A percentile compares a stretch with the other conserved stretches of the same genome.
phyloP scores from a whole-genome alignment of 2,888 invertebrate genomes.

The Baccha elongata region DNA sequence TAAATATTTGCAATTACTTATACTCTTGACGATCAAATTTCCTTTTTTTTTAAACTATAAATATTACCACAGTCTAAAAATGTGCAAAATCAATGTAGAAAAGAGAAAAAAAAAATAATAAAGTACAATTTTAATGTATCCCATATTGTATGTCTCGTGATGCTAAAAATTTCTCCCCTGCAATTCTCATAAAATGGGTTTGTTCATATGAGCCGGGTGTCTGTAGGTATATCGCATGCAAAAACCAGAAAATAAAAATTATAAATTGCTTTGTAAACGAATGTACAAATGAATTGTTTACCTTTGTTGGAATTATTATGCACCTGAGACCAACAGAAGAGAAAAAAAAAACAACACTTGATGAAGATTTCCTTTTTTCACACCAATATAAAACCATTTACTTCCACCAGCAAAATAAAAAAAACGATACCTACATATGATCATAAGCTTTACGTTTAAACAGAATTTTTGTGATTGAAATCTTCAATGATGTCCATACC shows the following conservation, averaged over 20 bases:
- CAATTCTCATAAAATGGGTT: slow-evolving; percentile 35
- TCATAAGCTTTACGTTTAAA: slow-evolving; percentile 5
- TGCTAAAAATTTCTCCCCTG: slow-evolving; percentile 55
- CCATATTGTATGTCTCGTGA: no score
- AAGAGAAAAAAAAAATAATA: no score
- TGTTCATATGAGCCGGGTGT: slow-evolving; percentile 34
- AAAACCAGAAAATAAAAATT: no score
- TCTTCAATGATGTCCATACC: neutral
- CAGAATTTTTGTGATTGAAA: slow-evolving; percentile 20
- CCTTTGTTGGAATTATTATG: slow-evolving; percentile 48
- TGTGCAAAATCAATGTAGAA: no score
- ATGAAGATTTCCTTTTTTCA: slow-evolving; percentile 11
- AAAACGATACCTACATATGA: slow-evolving; percentile 8
- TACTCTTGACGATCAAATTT: no score
- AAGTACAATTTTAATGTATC: no score
- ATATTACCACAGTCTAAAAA: no score
- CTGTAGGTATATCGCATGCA: slow-evolving; percentile 9
- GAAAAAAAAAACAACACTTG: slow-evolving; percentile 31
- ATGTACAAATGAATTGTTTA: slow-evolving; percentile 60
- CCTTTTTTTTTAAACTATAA: no score
- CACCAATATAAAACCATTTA: neutral
- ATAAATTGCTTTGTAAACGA: slow-evolving; percentile 29
- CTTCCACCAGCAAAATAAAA: slow-evolving; percentile 4
- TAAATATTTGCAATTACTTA: no score
- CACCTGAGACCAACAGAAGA: slow-evolving; percentile 55